Percentiles rank a stretch among this genome's conserved stretches.
phyloP scores from a whole-genome alignment of 2,888 invertebrate species.

The Tiliacea citrago region DNA sequence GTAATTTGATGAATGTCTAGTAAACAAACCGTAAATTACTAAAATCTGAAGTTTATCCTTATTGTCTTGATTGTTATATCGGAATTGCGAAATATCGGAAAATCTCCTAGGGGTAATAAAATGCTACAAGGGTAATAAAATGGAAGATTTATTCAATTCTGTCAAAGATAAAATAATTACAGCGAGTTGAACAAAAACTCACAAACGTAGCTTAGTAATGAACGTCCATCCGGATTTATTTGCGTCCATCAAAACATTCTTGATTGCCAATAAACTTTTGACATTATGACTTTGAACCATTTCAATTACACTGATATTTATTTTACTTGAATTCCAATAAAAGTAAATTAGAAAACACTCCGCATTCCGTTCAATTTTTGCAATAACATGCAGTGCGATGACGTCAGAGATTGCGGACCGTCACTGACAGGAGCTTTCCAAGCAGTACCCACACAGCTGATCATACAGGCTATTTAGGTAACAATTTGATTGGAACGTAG shows the following conservation, averaged over 20 bases:
- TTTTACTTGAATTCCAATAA: slow-evolving; percentile 33
- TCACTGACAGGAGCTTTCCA: slow-evolving; percentile 58
- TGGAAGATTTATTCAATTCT: slow-evolving; percentile 24
- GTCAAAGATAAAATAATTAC: slow-evolving; percentile 38
- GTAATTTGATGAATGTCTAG: neutral
- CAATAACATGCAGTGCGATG: slow-evolving; percentile 33
- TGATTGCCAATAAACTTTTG: slow-evolving; percentile 59
- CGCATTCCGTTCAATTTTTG: slow-evolving; percentile 31
- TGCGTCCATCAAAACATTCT: slow-evolving; percentile 46
- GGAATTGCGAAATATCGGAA: slow-evolving; percentile 6
- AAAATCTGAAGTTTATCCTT: neutral
- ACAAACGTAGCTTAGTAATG: slow-evolving; percentile 20
- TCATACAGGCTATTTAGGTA: slow-evolving; percentile 78
- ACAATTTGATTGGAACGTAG: slow-evolving; percentile 81
- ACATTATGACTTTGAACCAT: slow-evolving; percentile 55
- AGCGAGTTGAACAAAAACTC: slow-evolving; percentile 26
- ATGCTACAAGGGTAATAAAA: slow-evolving; percentile 16
- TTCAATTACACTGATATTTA: slow-evolving; percentile 52
- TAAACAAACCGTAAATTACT: neutral
- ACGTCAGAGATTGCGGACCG: slow-evolving; percentile 36
- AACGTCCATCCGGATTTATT: slow-evolving; percentile 48
- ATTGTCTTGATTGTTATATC: slow-evolving; percentile 1
- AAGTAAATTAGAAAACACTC: slow-evolving; percentile 32
- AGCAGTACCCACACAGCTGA: slow-evolving; percentile 74
- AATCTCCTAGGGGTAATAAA: neutral